Evolutionary conservation across 1,140 invertebrate genomes (phyloP).

Genomic region (Phocides pigmalion): DNA sequence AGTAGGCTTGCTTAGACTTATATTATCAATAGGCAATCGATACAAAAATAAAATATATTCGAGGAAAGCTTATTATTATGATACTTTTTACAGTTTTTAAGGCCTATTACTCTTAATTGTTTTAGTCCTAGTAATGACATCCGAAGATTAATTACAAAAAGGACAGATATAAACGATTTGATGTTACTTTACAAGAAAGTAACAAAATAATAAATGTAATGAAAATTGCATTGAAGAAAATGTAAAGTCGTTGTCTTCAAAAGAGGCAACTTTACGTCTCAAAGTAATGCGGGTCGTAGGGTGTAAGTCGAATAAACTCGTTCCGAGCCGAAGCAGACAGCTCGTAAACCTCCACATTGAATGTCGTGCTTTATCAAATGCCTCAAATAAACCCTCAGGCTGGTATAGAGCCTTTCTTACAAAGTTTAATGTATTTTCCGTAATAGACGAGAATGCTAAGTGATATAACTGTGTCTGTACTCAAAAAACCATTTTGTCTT

Average conservation of each 20-base stretch:
- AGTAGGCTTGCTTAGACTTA: no score
- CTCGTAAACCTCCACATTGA: constrained; percentile 36
- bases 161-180: no score
- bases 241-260: constrained; percentile 27
- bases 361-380: constrained; percentile 36
- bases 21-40: no score
- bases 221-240: background rate
- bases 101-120: no score
- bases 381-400: constrained; percentile 33
- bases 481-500: constrained; percentile 29
- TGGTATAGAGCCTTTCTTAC: constrained; percentile 25
- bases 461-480: constrained; percentile 26
- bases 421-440: constrained; percentile 26
- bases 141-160: no score
- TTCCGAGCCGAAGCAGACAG: constrained; percentile 26
- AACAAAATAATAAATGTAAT: no score
- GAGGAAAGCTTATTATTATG: no score
- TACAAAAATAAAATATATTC: no score
- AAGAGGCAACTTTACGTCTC: background rate
- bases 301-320: constrained; percentile 29
- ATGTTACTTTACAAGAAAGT: no score
- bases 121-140: no score
- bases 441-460: constrained; percentile 32
- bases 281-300: constrained; percentile 3
- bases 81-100: no score